These are phyloP conservation scores for Pogonomyrmex californicus DNA, from an alignment of 1,140 invertebrate species.

Conservation along the genomic window DNA sequence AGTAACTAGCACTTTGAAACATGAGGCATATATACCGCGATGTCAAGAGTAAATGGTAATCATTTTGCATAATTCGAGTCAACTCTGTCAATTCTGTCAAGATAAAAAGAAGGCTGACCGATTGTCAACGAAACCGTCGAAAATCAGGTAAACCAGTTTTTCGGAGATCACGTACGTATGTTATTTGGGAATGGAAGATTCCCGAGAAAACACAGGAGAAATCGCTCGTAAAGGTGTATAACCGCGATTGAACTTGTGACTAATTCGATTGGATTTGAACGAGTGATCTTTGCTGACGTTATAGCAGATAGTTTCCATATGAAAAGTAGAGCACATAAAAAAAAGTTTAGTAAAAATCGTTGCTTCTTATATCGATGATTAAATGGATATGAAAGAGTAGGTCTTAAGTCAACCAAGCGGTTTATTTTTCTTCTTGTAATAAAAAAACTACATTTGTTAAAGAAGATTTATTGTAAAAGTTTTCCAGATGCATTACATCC, in stretches of 20 bases:
- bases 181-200: conserved; percentile 19
- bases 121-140: background rate
- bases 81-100: background rate
- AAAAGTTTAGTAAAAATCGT: background rate
- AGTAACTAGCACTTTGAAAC: background rate
- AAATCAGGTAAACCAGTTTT: conserved; percentile 44
- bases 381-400: background rate
- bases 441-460: background rate
- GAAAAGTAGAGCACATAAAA: conserved; percentile 48
- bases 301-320: conserved; percentile 18
- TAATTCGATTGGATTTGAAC: conserved; percentile 30
- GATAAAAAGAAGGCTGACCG: background rate
- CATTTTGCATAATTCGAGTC: background rate
- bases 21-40: background rate
- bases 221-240: conserved; percentile 61
- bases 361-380: background rate
- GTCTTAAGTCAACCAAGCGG: background rate
- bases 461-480: background rate
- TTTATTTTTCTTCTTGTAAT: background rate
- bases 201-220: conserved; percentile 50
- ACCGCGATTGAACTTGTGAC: conserved; percentile 21
- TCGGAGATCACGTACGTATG: background rate
- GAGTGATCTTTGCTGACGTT: conserved; percentile 29
- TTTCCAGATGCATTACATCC: background rate
- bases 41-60: conserved; percentile 27